These are phyloP conservation scores for Sternarchorhynchus goeldii DNA, from an alignment of 2,797 vertebrate species.

Conservation along the genomic window DNA sequence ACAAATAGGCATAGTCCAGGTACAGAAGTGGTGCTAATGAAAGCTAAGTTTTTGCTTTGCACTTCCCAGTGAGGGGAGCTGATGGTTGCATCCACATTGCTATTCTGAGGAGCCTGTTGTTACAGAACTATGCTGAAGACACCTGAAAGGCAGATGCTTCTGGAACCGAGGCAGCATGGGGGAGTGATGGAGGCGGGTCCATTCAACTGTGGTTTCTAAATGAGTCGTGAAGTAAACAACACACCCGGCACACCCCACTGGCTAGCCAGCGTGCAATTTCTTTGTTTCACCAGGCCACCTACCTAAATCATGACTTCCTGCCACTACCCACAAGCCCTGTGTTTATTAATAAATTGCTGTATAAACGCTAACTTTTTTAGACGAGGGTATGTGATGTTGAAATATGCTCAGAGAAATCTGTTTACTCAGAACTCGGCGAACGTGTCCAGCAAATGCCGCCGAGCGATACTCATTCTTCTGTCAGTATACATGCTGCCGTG, in stretches of 20 bases:
- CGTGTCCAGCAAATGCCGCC: slow-evolving; percentile 40
- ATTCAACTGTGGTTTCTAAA: slow-evolving; percentile 38
- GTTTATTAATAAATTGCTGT: background rate
- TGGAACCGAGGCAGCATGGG: slow-evolving; percentile 13
- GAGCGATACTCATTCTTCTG: slow-evolving; percentile 41
- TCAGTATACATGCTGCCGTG: slow-evolving; percentile 42
- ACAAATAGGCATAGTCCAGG: no score
- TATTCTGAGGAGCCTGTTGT: slow-evolving; percentile 1
- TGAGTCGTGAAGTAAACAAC: slow-evolving; percentile 35
- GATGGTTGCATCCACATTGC: background rate
- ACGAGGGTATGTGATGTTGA: slow-evolving; percentile 29
- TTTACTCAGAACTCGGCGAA: slow-evolving; percentile 30
- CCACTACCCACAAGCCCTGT: slow-evolving; percentile 3
- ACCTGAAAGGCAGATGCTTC: slow-evolving; percentile 33
- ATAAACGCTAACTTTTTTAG: slow-evolving; percentile 4
- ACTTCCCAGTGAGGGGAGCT: background rate
- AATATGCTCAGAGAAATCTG: slow-evolving; percentile 18
- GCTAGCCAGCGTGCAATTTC: background rate
- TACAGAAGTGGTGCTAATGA: background rate
- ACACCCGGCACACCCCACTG: slow-evolving; percentile 18
- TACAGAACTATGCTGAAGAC: slow-evolving; percentile 34
- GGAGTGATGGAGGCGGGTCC: slow-evolving; percentile 6
- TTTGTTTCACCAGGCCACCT: background rate
- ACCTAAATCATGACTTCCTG: slow-evolving; percentile 11
- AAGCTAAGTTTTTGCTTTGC: background rate